Evolutionary conservation across 2,888 invertebrate genomes (phyloP), one percentile per base, ranked within the genome.

Genomic region (Erebia palarica): DNA sequence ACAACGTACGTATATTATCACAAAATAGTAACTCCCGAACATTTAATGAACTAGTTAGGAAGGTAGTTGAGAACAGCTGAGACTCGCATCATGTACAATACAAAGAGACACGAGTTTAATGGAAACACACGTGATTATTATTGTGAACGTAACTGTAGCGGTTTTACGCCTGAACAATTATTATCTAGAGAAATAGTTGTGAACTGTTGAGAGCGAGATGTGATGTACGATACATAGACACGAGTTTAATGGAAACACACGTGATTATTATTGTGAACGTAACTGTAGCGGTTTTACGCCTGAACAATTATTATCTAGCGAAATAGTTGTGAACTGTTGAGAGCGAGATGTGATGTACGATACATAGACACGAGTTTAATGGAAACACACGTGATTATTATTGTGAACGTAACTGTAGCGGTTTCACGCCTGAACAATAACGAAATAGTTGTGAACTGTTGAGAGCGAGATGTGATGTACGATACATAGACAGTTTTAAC

Each of bases 11-110:
- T 27, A 69, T 68, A 69, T 55, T 69, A 70, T 70, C 36, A 36
- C 36, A 36, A 36, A 27, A 27, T 36, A 36, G 63, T 68, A 73
- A 72, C 72, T 75, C 57, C 57, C 51, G 68, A 73, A 75, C 75
- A 73, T 75, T 75, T 68, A 71, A 73, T 71, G 60, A 75, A 73
- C 73, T 75, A 71, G 68, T 75, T 36, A 36, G 21, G 1, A 21
- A 21, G 36, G 36, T 75, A 66, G 72, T 73, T 70, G 49, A 63
- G 72, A 72, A 73, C 71, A 69, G 70, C 65, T 57, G 68, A 66
- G 36, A 36, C 36, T 36, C 36, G 7, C 36, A 63, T 65, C 57
- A 72, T 63, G 63, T 61, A 72, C 53, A 68, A 68, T 60, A 66
- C 68, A 66, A 27, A 53, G 60, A 47, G 42, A 64, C 69, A 68